Conservation (phyloP, 2,888 invertebrate genomes). For the Acleris sparsana region DNA sequence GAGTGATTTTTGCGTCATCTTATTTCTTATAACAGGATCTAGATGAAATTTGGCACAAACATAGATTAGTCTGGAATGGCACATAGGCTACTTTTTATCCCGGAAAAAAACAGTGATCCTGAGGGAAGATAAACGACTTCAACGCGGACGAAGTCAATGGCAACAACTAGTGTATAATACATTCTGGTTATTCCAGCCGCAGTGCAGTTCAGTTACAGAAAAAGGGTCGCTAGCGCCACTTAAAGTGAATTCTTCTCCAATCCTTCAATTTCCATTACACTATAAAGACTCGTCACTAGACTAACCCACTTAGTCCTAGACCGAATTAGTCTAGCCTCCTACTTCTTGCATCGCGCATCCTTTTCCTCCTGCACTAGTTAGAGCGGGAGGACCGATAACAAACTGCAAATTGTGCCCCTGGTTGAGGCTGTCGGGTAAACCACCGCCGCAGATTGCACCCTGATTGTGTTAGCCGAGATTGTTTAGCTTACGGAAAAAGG, state of each 20-base stretch:
- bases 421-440: not conserved
- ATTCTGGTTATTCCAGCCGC: too few species aligned
- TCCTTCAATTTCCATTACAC: not conserved
- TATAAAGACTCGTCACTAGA: not conserved
- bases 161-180: too few species aligned
- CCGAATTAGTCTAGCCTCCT: not conserved
- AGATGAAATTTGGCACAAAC: too few species aligned
- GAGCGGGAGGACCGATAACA: not conserved
- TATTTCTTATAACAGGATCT: too few species aligned
- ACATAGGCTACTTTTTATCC: too few species aligned
- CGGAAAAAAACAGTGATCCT: too few species aligned
- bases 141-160: too few species aligned
- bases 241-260: not conserved
- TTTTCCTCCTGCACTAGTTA: not conserved
- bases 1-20: too few species aligned
- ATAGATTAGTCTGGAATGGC: too few species aligned
- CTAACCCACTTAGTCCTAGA: not conserved
- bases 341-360: not conserved
- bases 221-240: too few species aligned
- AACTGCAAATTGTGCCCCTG: not conserved
- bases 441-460: not conserved
- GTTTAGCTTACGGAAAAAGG: not conserved
- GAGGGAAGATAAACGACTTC: too few species aligned
- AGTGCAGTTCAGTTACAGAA: too few species aligned
- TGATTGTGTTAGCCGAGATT: slow-evolving; percentile 1